Evolutionary conservation across 2,113 vertebrate species (phyloP).

Genomic region (Protobothrops flavoviridis): DNA sequence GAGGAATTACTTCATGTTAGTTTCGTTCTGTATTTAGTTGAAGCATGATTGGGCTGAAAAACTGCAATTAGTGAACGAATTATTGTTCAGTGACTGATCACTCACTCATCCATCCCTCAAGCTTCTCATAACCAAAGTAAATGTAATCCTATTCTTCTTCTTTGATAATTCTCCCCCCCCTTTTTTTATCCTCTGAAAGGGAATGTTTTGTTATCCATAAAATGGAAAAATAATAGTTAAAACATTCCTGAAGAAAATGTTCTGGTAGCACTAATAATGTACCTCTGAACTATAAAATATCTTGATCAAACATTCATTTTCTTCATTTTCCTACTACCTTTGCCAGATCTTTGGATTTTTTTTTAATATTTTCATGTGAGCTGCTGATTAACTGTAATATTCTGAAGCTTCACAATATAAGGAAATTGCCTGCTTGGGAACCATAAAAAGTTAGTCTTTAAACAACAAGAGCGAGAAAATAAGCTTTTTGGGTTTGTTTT

Average conservation of each 20-base stretch:
- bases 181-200: background rate
- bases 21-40: background rate
- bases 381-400: background rate
- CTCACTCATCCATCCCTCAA: background rate
- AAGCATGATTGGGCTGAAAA: background rate
- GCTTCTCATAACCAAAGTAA: background rate
- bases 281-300: background rate
- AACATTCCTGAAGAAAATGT: background rate
- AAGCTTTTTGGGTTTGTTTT: background rate
- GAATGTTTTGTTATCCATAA: background rate
- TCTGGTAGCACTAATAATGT: background rate
- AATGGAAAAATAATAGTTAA: background rate
- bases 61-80: background rate
- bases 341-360: background rate
- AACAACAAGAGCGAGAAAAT: background rate
- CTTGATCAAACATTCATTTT: background rate
- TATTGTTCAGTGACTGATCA: background rate
- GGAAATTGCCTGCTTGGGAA: background rate
- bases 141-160: background rate
- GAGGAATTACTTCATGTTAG: background rate
- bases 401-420: background rate
- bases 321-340: background rate
- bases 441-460: background rate
- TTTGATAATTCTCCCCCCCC: background rate
- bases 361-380: background rate